Percentiles rank a stretch among this genome's conserved stretches.
phyloP scores from a whole-genome alignment of 2,888 invertebrate species.

The Dryobotodes eremita region DNA sequence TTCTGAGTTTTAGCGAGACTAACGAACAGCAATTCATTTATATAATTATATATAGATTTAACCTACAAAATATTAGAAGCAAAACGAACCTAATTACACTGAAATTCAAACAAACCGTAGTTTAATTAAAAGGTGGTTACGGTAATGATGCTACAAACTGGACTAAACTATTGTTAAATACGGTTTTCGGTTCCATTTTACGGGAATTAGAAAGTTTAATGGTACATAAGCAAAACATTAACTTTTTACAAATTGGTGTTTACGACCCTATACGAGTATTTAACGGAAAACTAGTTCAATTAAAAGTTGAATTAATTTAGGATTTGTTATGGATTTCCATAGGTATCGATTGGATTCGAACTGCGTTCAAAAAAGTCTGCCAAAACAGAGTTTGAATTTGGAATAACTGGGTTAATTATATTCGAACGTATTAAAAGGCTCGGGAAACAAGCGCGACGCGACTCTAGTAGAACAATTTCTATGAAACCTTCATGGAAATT shows the following conservation, averaged over 20 bases:
- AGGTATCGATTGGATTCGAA: not conserved
- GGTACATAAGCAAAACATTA: conserved; percentile 26
- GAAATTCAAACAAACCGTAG: conserved; percentile 12
- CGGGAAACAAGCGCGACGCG: too few relatives aligned
- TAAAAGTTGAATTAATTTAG: conserved; percentile 22
- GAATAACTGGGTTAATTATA: conserved; percentile 4
- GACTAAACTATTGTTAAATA: conserved; percentile 38
- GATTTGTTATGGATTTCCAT: conserved; percentile 2
- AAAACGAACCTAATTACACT: not conserved
- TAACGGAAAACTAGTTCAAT: conserved; percentile 23
- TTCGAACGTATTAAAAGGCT: too few relatives aligned
- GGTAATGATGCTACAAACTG: conserved; percentile 20
- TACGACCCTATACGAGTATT: conserved; percentile 19
- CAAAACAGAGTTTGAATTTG: conserved; percentile 17
- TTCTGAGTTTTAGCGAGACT: too few relatives aligned
- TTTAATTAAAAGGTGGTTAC: conserved; percentile 19
- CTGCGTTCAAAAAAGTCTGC: not conserved
- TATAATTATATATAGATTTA: too few relatives aligned
- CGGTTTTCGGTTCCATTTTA: conserved; percentile 28
- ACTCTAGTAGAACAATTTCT: too few relatives aligned
- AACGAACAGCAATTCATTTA: too few relatives aligned
- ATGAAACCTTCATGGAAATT: too few relatives aligned
- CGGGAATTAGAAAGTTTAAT: conserved; percentile 41
- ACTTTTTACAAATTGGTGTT: conserved; percentile 48
- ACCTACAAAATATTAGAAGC: not conserved